Conservation (phyloP, 2,113 vertebrate genomes). For the Oreocharis arfaki region DNA sequence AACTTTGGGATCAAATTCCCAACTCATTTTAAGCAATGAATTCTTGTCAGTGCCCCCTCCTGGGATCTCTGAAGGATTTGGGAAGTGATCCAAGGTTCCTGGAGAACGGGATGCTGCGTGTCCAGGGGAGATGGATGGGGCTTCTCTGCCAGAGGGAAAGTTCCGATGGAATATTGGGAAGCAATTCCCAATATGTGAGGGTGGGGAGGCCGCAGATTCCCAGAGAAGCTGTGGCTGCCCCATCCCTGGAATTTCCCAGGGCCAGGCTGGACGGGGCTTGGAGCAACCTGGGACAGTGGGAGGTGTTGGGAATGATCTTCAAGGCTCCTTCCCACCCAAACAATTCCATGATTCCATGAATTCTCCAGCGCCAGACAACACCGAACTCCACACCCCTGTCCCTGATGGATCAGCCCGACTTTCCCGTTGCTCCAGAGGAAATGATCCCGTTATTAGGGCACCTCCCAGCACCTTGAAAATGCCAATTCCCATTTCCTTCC, state of each 20-base stretch:
- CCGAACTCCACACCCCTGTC: no score
- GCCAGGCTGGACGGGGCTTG: not conserved
- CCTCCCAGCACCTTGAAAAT: not conserved
- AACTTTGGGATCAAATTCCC: not conserved
- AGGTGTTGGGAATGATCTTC: not conserved
- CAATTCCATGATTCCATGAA: not conserved
- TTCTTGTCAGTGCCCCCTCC: not conserved
- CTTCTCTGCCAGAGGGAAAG: not conserved
- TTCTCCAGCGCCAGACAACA: not conserved
- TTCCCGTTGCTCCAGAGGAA: not conserved
- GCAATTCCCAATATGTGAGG: not conserved
- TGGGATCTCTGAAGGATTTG: not conserved
- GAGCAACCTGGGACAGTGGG: not conserved
- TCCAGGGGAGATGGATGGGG: not conserved
- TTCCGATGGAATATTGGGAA: not conserved
- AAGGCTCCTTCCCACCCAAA: not conserved
- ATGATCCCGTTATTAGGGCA: not conserved
- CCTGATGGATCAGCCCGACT: not conserved
- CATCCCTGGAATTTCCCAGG: not conserved
- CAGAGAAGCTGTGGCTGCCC: not conserved
- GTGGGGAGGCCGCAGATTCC: not conserved
- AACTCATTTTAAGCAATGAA: not conserved
- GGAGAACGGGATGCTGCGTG: rapidly evolving
- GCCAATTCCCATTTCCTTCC: not conserved
- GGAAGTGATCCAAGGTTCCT: not conserved